A percentile compares a stretch with the other conserved stretches of the same genome.
These are phyloP conservation scores for Butastur rufipennis DNA, from an alignment of 2,113 vertebrate species.

Conservation along the genomic window DNA sequence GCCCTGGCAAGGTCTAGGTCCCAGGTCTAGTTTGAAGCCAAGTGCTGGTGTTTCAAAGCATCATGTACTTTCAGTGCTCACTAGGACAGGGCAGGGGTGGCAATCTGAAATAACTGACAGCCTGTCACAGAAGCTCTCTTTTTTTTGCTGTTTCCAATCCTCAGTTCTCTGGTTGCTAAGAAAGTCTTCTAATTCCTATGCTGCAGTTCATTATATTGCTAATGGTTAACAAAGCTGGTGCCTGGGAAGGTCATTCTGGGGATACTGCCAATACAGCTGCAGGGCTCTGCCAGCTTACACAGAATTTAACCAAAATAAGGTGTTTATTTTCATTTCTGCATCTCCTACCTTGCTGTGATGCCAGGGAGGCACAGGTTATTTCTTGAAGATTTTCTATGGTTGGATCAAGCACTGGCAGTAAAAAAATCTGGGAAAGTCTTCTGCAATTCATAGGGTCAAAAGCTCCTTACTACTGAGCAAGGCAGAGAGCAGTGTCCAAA, in stretches of 20 bases:
- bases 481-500: not conserved
- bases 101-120: not conserved
- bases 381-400: not conserved
- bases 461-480: not conserved
- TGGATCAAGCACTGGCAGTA: not conserved
- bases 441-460: not conserved
- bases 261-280: not conserved
- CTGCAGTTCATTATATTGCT: not conserved
- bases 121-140: not conserved
- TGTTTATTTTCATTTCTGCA: not conserved
- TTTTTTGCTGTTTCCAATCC: not conserved
- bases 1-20: not conserved
- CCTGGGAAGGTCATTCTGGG: not conserved
- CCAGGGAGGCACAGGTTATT: not conserved
- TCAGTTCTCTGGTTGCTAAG: not conserved
- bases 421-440: not conserved
- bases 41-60: not conserved
- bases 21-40: not conserved
- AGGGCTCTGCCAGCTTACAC: not conserved
- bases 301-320: not conserved
- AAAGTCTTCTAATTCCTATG: not conserved
- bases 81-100: not conserved
- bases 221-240: not conserved
- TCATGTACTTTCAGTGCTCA: not conserved
- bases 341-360: not conserved